phyloP scores from a whole-genome alignment of 2,888 invertebrate species.

The Rapana venosa region DNA sequence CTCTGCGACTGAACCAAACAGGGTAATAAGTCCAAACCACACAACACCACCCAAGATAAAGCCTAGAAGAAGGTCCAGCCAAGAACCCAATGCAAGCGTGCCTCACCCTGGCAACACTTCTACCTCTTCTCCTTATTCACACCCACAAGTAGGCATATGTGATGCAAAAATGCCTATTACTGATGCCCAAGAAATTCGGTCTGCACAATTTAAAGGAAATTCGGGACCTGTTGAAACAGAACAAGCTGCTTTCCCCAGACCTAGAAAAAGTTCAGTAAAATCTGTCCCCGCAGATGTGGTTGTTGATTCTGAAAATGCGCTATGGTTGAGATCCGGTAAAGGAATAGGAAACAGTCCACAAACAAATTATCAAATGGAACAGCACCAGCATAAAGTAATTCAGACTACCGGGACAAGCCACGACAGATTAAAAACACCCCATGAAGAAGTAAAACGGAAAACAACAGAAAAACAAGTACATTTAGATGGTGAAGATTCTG shows the following conservation, averaged over 20 bases:
- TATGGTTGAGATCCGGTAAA: neutral
- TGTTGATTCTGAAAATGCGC: neutral
- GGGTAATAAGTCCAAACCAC: too few species aligned
- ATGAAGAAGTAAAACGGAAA: neutral
- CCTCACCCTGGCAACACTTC: too few species aligned
- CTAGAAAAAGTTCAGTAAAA: neutral
- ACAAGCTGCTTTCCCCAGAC: neutral
- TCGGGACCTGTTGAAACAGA: neutral
- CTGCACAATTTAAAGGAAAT: too few species aligned
- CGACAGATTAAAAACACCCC: neutral
- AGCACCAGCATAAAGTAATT: neutral
- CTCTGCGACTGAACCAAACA: too few species aligned
- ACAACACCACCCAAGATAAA: too few species aligned
- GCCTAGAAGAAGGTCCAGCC: too few species aligned
- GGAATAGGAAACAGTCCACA: neutral
- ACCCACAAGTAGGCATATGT: too few species aligned
- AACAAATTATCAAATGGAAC: neutral
- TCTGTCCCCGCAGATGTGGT: neutral
- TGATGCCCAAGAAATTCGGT: too few species aligned
- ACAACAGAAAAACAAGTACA: neutral
- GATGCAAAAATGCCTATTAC: too few species aligned
- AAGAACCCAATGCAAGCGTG: too few species aligned
- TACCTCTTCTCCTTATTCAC: too few species aligned
- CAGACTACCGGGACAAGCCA: neutral
- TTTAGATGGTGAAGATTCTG: neutral